Percentiles rank a stretch among this genome's conserved stretches.
These are phyloP conservation scores for Grapholita molesta DNA, from an alignment of 1,140 invertebrate genomes.

Conservation along the genomic window DNA sequence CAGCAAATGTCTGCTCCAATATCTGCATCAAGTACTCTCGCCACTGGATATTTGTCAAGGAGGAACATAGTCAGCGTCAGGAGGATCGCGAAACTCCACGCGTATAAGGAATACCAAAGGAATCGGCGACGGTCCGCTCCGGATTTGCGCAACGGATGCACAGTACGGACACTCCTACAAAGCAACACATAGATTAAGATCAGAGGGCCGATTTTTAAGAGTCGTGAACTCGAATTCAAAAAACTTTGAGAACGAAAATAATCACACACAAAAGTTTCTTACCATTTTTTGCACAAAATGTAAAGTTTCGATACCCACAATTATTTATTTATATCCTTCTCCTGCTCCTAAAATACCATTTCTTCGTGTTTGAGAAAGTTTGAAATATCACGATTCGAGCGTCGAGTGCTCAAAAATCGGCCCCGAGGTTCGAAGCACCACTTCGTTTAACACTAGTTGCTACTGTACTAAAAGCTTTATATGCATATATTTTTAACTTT, in stretches of 20 bases:
- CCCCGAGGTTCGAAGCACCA: not conserved
- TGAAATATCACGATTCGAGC: no score
- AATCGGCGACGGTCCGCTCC: slow-evolving; percentile 76
- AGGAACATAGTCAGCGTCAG: slow-evolving; percentile 73
- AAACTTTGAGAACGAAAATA: no score
- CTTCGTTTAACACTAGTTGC: not conserved
- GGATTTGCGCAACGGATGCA: slow-evolving; percentile 64
- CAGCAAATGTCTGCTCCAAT: slow-evolving; percentile 77
- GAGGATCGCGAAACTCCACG: slow-evolving; percentile 79
- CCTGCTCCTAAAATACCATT: no score
- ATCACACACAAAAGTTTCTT: no score
- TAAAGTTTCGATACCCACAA: no score
- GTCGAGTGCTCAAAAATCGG: no score
- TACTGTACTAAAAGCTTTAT: not conserved
- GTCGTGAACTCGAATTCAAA: no score
- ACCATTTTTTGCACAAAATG: no score
- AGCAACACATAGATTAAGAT: not conserved
- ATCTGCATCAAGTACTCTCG: slow-evolving; percentile 68
- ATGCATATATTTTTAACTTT: not conserved
- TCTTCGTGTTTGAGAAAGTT: no score
- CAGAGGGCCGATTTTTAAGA: no score
- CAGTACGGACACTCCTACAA: slow-evolving; percentile 61
- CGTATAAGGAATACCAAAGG: slow-evolving; percentile 80
- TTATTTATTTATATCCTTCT: no score
- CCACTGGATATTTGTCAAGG: slow-evolving; percentile 70